Base-by-base conservation (phyloP, 37 sponge, comb jelly and placozoan species). In the Theonella swinhoei region DNA sequence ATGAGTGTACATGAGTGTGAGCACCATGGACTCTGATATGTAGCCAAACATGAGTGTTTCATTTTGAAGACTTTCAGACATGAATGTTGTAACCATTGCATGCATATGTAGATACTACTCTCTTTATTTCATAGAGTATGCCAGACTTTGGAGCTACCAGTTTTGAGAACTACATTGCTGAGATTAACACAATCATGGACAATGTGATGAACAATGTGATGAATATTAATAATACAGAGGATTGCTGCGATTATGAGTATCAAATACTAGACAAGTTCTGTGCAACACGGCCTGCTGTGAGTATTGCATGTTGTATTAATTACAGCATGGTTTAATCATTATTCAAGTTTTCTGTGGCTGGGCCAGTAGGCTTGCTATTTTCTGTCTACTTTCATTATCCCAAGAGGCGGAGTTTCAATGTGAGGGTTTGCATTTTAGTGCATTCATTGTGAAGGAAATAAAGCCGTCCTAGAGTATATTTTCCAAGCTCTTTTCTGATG, bases 251-350 rank as follows among this genome's bases (percentile, higher is more conserved):
- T 26, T 92, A 88, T 74, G 62, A 75, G 14, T 42, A 84, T 71
- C 94, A 94, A 64, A 70, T 94, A 2, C 74, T 94, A 42, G 91
- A 94, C 79, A 47, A 88, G 69, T 94, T 67, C 82, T 94, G 94
- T 85, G 54, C 54, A 7, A 14, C 14, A 47, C 54, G 14, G 54
- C 11, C 14, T 17, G 54, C 7, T 17, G 54, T 17, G 54, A 47
- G 54, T 17, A 14, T 17, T 7, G 54, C 11, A 47, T 7, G 14
- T 7, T 17, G 54, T 17, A 14, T 17, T 47, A 47, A 47, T 47
- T 14, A 17, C 54, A 47, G 54, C 14, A 47, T 47, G 54, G 54
- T 47, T 17, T 47, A 47, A 47, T 14, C 54, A 17, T 47, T 47
- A 17, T 47, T 47, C 54, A 47, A 17, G 54, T 47, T 47, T 47